Evolutionary conservation across 2,888 invertebrate species (phyloP).

Genomic region (Apantesis nais): DNA sequence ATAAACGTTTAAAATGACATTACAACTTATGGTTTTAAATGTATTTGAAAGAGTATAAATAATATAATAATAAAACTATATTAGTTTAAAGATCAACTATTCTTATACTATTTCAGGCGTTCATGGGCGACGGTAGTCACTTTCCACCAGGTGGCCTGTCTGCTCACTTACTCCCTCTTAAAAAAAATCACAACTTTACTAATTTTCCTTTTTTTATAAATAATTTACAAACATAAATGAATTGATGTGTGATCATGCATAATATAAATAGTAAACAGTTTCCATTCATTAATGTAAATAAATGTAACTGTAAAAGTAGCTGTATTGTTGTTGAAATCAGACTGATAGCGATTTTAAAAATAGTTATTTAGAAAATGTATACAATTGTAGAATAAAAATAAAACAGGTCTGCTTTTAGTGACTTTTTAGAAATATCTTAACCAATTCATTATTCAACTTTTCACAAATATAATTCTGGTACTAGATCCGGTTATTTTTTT

Average conservation of each 20-base stretch:
- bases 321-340: conserved; percentile 73
- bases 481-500: no score
- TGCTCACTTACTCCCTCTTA: no score
- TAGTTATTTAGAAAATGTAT: conserved; percentile 44
- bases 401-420: conserved; percentile 31
- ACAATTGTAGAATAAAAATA: conserved; percentile 19
- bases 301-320: conserved; percentile 35
- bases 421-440: conserved; percentile 24
- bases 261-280: conserved; percentile 10
- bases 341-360: conserved; percentile 73
- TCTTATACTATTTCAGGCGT: no score
- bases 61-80: not conserved
- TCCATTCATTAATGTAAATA: conserved; percentile 37
- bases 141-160: no score
- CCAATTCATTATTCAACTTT: conserved; percentile 12
- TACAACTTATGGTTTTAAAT: not conserved
- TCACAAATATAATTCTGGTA: conserved; percentile 11
- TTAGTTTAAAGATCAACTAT: not conserved
- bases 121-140: no score
- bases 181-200: no score
- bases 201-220: not conserved
- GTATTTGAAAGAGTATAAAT: not conserved
- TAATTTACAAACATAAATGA: not conserved
- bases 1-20: not conserved
- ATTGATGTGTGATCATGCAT: not conserved